Evolutionary conservation across 2,113 vertebrate genomes (phyloP).

Genomic region (Naja naja): DNA sequence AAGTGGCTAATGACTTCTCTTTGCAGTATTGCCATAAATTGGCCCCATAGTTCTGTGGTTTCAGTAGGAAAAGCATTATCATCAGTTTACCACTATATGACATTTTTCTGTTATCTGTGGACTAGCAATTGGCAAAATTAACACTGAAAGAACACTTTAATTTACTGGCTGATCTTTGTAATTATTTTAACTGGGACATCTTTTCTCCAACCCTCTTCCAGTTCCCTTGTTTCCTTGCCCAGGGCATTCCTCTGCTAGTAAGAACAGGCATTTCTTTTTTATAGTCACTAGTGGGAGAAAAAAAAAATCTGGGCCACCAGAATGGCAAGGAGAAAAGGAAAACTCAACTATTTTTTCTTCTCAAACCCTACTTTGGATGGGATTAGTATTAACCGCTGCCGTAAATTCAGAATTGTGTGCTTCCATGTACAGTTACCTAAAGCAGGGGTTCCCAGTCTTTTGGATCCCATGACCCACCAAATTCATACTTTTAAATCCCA

Average conservation of each 20-base stretch:
- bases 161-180: neutral
- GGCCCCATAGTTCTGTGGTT: neutral
- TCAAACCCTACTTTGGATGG: neutral
- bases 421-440: neutral
- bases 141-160: neutral
- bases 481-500: too few relatives aligned
- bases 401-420: neutral
- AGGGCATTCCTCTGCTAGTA: neutral
- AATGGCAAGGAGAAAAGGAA: neutral
- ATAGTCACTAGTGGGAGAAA: neutral
- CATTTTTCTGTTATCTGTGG: neutral
- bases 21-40: neutral
- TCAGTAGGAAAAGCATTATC: neutral
- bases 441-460: too few relatives aligned
- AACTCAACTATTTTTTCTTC: neutral
- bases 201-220: neutral
- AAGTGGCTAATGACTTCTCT: neutral
- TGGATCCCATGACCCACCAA: too few relatives aligned
- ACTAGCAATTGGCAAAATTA: neutral
- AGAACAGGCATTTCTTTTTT: neutral
- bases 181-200: neutral
- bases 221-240: neutral
- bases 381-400: too few relatives aligned
- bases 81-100: neutral
- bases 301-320: neutral